A percentile compares a stretch with the other conserved stretches of the same genome.
Evolutionary conservation across 1,140 invertebrate genomes (phyloP).

Genomic region (Hirudo medicinalis): DNA sequence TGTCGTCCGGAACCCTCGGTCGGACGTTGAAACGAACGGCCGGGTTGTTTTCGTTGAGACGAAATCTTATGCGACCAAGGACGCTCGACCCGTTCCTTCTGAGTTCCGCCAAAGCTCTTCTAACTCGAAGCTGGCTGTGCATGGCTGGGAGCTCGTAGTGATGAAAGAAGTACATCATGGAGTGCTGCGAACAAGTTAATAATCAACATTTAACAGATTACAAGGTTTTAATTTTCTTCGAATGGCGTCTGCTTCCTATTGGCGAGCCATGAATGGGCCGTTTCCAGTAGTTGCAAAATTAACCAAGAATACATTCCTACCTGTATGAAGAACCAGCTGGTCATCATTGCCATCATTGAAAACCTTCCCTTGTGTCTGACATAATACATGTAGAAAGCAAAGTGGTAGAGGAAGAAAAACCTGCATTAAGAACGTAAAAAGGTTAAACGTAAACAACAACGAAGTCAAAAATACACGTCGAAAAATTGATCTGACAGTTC

Average conservation of each 20-base stretch:
- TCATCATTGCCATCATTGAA: conserved; percentile 79
- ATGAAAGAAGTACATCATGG: conserved; percentile 99
- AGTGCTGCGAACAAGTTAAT: conserved; percentile 58
- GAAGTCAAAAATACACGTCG: too few species aligned
- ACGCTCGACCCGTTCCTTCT: not conserved
- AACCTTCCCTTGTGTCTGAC: conserved; percentile 98
- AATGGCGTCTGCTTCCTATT: not conserved
- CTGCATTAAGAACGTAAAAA: conserved; percentile 47
- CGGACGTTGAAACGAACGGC: too few species aligned
- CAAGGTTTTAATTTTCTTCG: not conserved
- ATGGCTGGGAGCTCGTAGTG: conserved; percentile 82
- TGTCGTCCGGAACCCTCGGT: too few species aligned
- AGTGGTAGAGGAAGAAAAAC: conserved; percentile 98
- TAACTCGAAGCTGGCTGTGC: conserved; percentile 33
- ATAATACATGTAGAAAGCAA: conserved; percentile 97
- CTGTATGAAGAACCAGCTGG: conserved; percentile 94
- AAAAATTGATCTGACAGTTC: not conserved
- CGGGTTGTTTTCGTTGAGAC: too few species aligned
- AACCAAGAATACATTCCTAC: conserved; percentile 43
- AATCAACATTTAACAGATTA: too few species aligned
- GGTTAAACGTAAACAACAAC: too few species aligned
- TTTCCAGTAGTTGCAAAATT: not conserved
- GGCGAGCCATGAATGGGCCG: not conserved
- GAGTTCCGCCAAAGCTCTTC: not conserved
- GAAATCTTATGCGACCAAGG: not conserved